Evolutionary conservation across 2,888 invertebrate genomes (phyloP).

Genomic region (Lasioglossum vierecki): DNA sequence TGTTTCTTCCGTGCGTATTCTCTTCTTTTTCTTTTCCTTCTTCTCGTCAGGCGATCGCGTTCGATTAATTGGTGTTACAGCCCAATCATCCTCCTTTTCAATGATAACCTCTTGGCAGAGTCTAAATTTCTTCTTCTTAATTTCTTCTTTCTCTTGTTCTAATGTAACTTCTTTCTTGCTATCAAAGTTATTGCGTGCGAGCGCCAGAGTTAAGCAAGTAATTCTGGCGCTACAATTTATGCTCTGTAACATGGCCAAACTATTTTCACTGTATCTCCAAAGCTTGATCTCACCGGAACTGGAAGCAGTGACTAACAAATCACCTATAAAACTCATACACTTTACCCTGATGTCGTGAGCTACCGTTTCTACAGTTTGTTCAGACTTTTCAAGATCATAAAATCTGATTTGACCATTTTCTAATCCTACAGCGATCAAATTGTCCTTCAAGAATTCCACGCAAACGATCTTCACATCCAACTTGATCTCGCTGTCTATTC

Average conservation of each 20-base stretch:
- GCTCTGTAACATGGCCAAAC: constrained; percentile 81
- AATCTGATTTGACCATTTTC: constrained; percentile 90
- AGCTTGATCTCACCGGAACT: constrained; percentile 92
- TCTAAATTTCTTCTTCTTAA: constrained; percentile 62
- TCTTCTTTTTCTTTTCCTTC: constrained; percentile 23
- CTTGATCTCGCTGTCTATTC: constrained; percentile 88
- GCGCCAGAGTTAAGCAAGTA: constrained; percentile 88
- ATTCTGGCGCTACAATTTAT: constrained; percentile 88
- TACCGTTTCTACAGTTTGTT: constrained; percentile 79
- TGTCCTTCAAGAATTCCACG: constrained; percentile 88
- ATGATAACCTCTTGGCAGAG: constrained; percentile 72
- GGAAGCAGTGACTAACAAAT: constrained; percentile 89
- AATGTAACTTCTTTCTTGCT: constrained; percentile 46
- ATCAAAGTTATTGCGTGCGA: constrained; percentile 35
- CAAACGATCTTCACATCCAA: constrained; percentile 89
- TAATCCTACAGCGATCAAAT: constrained; percentile 88
- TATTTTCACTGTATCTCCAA: constrained; percentile 85
- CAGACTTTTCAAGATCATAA: constrained; percentile 85
- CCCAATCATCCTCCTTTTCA: constrained; percentile 70
- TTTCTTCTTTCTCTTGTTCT: constrained; percentile 42
- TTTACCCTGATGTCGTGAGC: constrained; percentile 90
- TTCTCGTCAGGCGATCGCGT: constrained; percentile 23
- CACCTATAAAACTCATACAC: constrained; percentile 86
- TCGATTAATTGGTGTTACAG: constrained; percentile 18
- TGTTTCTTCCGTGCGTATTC: constrained; percentile 23